Evolutionary conservation across 2,888 invertebrate genomes (phyloP), one percentile per base, ranked within the genome.

Genomic region (Acanthosepion lycidas): DNA sequence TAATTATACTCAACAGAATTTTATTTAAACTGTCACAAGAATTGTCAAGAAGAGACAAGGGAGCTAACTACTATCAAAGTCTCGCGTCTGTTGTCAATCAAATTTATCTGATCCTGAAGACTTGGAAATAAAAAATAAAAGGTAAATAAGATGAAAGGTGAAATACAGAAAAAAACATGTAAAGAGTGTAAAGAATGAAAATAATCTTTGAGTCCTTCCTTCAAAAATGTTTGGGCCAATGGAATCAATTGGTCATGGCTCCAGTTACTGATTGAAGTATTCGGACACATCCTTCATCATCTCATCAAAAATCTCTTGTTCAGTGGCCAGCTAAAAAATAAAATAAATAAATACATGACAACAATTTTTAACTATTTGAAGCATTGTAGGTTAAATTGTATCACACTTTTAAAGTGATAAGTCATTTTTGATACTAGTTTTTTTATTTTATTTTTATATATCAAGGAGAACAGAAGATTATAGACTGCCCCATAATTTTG

Each of bases 251-350:
- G 78, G 33, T n/a, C 15, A 12, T 78, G n/a, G n/a, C n/a, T 78
- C 5, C 78, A 78, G 15, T 33, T 78, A 78, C 15, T n/a, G 23
- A 26, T 93, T 53, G 49, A 93, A 93, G 51, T 93, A 93, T n/a
- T 20, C 33, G 5, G 93, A 26, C 28, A 93, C 53, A 12, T 93
- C 93, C 18, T 93, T 93, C 53, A 93, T 53, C 93, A 93, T 20
- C 49, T 93, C 51, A 6, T 93, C 93, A 51, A 53, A 93, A 49
- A 93, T 49, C 12, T 93, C 93, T n/a, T 93, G 93, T 28, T 93
- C 93, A 28, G 9, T 51, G 28, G 49, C 53, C n/a, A 28, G 42
- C 93, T 93, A 48, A 6, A 53, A 93, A 20, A 51, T 6, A 28
- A 93, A 15, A 28, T 20, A 93, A 59, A 92, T 42, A 15, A 15